Evolutionary conservation across 1,140 invertebrate genomes (phyloP), one percentile per base, ranked within the genome.

Genomic region (Asobara japonica): DNA sequence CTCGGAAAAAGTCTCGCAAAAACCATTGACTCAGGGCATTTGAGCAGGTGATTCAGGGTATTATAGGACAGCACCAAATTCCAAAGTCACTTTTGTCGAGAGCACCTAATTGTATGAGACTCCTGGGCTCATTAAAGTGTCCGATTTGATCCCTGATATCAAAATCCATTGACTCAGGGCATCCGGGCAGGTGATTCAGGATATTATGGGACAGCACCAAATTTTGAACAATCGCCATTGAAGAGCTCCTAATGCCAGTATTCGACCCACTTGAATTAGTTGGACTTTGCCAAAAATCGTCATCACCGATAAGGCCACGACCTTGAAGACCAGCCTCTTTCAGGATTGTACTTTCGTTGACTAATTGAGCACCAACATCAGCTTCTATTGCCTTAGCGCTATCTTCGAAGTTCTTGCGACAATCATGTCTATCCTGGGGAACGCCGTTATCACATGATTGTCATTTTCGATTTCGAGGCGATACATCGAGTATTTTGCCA

Each of bases 361-460:
- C 67, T 10, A 78, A 18, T 16, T 68, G 1, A 41, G 27, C 41
- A 29, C 48, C 74, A 25, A 56, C 70, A 18, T 62, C 16, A 10
- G 74, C 16, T 36, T 78, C 76, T 72, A 78, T 78, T 7, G 74
- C 67, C 56, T 76, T 74, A 0, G 74, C 74, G 22, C 36, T 67
- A 5, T 73, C 76, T 18, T 66, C 0, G 48, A 70, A 74, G 62
- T 74, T 74, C 51, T 4, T 51, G 7, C n/a, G n/a, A n/a, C n/a
- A n/a, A n/a, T n/a, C n/a, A n/a, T n/a, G n/a, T n/a, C n/a, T n/a
- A n/a, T n/a, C n/a, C 20, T 30, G 1, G n/a, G 22, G 36, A 30
- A 69, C 20, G 22, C 62, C 62, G 1, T 3, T 60, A 41, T 65
- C 61, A 33, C 74, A 75, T 30, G 27, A 8, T 31, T 65, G 62